These are phyloP conservation scores for Diarsia dahlii DNA, from an alignment of 2,888 invertebrate genomes.

Conservation along the genomic window DNA sequence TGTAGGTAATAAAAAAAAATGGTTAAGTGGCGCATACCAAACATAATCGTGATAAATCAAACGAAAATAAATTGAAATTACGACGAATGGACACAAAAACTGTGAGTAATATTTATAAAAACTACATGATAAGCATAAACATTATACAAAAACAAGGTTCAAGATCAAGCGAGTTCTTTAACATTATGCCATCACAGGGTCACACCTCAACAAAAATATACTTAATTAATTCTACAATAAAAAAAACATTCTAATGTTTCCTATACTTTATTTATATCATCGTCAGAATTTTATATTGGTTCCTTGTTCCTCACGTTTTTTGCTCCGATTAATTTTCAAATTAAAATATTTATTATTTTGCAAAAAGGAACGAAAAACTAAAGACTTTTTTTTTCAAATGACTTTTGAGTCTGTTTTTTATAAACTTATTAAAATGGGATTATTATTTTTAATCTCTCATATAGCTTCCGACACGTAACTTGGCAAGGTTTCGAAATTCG, in stretches of 20 bases:
- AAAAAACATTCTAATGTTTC: conserved; percentile 19
- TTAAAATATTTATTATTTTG: background rate
- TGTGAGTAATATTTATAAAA: conserved; percentile 20
- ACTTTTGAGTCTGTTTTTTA: background rate
- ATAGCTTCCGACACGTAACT: no score
- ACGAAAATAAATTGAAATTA: conserved; percentile 17
- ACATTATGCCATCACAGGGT: conserved; percentile 22
- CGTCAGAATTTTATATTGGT: conserved; percentile 1
- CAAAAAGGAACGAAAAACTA: background rate
- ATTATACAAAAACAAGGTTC: conserved; percentile 40
- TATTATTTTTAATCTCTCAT: no score
- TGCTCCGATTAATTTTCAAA: conserved; percentile 8
- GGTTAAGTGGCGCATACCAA: background rate
- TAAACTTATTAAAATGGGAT: background rate
- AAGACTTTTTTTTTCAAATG: background rate
- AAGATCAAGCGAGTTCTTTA: conserved; percentile 51
- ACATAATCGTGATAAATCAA: background rate
- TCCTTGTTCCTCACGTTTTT: conserved; percentile 51
- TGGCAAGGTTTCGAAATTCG: no score
- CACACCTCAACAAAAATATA: conserved; percentile 5
- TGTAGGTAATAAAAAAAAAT: background rate
- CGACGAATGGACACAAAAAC: conserved; percentile 11
- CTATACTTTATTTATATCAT: background rate
- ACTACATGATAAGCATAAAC: background rate
- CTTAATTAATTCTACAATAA: conserved; percentile 3